These are phyloP conservation scores for Sanderia malayensis DNA, from an alignment of 30 jellyfish, hydroid and myxozoan species.

Conservation along the genomic window DNA sequence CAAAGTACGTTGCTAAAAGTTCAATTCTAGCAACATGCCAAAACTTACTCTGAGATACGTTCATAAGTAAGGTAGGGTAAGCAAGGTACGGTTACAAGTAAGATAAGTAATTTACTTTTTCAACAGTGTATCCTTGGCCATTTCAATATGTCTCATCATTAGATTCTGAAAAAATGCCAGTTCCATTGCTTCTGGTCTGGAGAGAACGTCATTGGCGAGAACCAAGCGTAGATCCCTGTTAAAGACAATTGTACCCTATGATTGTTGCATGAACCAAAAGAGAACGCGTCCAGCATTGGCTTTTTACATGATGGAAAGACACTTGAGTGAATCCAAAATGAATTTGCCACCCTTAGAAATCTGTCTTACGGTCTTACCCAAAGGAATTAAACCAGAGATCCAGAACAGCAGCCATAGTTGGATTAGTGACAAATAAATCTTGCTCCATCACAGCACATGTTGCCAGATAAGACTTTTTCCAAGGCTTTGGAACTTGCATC, in stretches of 20 bases:
- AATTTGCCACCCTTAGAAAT: too few species aligned
- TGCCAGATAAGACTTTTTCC: conserved; percentile 60
- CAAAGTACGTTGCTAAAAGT: too few species aligned
- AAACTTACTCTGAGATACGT: too few species aligned
- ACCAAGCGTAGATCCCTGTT: conserved; percentile 58
- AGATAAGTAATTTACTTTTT: conserved; percentile 71
- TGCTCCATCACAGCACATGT: conserved; percentile 73
- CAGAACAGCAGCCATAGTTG: conserved; percentile 88
- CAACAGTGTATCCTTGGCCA: conserved; percentile 67
- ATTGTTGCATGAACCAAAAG: too few species aligned
- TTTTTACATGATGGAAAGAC: too few species aligned
- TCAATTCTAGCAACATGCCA: too few species aligned
- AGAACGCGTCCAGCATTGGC: too few species aligned
- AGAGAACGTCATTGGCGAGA: conserved; percentile 45
- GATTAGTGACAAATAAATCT: conserved; percentile 77
- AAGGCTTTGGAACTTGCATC: conserved; percentile 94
- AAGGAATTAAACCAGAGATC: conserved; percentile 70
- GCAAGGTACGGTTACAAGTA: too few species aligned
- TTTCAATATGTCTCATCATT: conserved; percentile 80
- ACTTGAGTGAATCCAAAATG: too few species aligned
- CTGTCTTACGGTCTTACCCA: too few species aligned
- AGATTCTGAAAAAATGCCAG: conserved; percentile 77
- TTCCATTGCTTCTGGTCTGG: conserved; percentile 79
- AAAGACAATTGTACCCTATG: too few species aligned
- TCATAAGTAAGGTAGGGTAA: too few species aligned